Evolutionary conservation across 2,797 vertebrate genomes (phyloP).

Genomic region (Bufotes viridis): DNA sequence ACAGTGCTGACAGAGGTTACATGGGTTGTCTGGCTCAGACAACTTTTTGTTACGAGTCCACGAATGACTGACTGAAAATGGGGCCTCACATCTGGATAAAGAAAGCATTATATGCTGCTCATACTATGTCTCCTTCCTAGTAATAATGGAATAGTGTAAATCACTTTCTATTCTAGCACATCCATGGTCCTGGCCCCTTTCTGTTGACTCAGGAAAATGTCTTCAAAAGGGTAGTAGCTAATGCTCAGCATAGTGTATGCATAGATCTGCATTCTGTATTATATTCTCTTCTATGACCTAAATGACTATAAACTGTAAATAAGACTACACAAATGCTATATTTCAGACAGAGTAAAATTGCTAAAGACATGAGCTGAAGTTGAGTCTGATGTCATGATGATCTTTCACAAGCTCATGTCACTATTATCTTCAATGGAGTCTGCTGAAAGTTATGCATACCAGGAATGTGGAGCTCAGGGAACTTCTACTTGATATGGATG

Average conservation of each 20-base stretch:
- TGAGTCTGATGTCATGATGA: constrained; percentile 37
- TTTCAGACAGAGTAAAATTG: neutral
- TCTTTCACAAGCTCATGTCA: constrained; percentile 12
- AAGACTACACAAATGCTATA: neutral
- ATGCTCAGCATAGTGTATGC: neutral
- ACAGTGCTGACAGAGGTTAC: too few relatives aligned
- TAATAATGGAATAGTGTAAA: neutral
- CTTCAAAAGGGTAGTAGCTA: neutral
- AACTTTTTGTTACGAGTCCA: neutral
- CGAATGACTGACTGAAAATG: neutral
- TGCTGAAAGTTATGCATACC: constrained; percentile 58
- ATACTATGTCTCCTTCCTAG: neutral
- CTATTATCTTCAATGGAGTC: constrained; percentile 25
- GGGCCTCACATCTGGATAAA: too few relatives aligned
- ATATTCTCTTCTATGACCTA: neutral
- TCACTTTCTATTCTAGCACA: neutral
- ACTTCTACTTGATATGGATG: constrained; percentile 17
- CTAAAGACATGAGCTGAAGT: constrained; percentile 7
- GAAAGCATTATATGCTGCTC: neutral
- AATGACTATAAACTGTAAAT: neutral
- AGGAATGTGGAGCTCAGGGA: constrained; percentile 36
- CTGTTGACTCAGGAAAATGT: too few relatives aligned
- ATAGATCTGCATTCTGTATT: neutral
- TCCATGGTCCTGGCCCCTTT: neutral
- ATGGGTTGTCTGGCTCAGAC: too few relatives aligned